Evolutionary conservation across 1,140 invertebrate species (phyloP).

Genomic region (Bombyx mori): DNA sequence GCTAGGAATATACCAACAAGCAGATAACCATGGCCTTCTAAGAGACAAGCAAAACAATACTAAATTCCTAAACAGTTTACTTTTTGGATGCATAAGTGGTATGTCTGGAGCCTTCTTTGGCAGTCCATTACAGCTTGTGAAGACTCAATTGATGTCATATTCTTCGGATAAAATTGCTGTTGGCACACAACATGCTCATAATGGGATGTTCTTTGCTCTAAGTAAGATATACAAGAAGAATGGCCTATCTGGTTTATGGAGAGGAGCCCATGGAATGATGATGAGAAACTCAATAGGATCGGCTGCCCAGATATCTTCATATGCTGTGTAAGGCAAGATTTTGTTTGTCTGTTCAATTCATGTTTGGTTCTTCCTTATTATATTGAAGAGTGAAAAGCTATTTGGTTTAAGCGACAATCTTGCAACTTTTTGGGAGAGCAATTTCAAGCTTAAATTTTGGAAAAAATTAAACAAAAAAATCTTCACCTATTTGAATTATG

Average conservation of each 20-base stretch:
- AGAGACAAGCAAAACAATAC: conserved; percentile 58
- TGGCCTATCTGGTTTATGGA: conserved; percentile 83
- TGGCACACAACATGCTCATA: conserved; percentile 87
- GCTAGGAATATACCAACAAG: conserved; percentile 68
- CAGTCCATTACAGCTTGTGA: conserved; percentile 88
- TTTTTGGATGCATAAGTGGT: conserved; percentile 59
- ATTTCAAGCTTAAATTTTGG: too few species aligned
- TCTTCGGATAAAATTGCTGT: conserved; percentile 86
- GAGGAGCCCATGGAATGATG: conserved; percentile 81
- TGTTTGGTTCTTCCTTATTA: too few species aligned
- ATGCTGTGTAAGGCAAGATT: conserved; percentile 48
- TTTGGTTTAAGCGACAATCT: too few species aligned
- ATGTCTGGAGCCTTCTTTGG: conserved; percentile 57
- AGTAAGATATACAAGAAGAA: conserved; percentile 78
- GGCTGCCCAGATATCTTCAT: conserved; percentile 62
- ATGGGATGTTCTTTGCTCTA: conserved; percentile 79
- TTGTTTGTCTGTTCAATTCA: neutral
- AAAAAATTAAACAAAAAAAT: too few species aligned
- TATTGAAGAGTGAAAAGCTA: too few species aligned
- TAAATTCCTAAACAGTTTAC: conserved; percentile 53
- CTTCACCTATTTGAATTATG: too few species aligned
- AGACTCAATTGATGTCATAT: conserved; percentile 92
- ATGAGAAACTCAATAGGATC: conserved; percentile 73
- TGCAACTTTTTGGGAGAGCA: too few species aligned
- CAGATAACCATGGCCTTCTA: conserved; percentile 60